phyloP scores from a whole-genome alignment of 2,113 vertebrate genomes.

The Cromileptes altivelis region DNA sequence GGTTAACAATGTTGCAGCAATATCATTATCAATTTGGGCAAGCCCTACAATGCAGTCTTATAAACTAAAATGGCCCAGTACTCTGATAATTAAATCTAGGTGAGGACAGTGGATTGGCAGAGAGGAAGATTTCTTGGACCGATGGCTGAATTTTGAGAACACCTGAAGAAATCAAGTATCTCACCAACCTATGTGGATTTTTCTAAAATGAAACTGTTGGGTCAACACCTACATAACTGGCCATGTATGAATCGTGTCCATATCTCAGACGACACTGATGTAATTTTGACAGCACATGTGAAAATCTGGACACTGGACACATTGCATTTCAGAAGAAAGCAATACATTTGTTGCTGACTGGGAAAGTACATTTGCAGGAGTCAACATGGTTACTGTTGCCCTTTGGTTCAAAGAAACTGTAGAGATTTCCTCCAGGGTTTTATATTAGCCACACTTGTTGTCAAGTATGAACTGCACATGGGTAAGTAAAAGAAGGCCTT shows the following conservation, averaged over 20 bases:
- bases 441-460: background rate
- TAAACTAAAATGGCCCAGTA: background rate
- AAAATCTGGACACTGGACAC: background rate
- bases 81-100: background rate
- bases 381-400: too few relatives aligned
- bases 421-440: background rate
- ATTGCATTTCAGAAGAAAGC: background rate
- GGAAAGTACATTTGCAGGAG: background rate
- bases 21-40: too few relatives aligned
- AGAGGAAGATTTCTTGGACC: background rate
- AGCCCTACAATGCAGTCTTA: too few relatives aligned
- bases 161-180: background rate
- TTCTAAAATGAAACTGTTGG: background rate
- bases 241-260: background rate
- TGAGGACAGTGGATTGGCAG: background rate
- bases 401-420: background rate
- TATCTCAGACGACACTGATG: background rate
- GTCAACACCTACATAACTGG: background rate
- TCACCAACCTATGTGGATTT: background rate
- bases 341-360: background rate
- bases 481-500: background rate
- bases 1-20: too few relatives aligned
- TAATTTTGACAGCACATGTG: background rate
- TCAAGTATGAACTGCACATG: background rate
- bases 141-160: background rate